Evolutionary conservation across 2,797 vertebrate genomes (phyloP), one percentile per base, ranked within the genome.

Genomic region (Hippoglossus hippoglossus): DNA sequence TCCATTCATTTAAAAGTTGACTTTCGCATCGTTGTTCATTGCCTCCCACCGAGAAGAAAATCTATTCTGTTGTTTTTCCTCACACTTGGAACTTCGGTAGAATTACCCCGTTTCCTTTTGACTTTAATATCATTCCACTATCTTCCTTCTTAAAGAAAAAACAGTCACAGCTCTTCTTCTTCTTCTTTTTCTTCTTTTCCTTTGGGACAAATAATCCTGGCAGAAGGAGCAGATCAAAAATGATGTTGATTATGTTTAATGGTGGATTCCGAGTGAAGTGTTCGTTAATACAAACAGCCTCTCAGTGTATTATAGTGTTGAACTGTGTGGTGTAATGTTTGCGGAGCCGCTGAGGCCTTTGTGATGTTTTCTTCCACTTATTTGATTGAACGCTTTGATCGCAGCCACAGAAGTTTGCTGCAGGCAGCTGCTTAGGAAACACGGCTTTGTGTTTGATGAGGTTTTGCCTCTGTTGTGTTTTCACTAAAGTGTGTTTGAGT

Each of bases 341-440:
- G 66, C 56, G 39, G 73, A 80, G 71, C 81, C 18, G 18, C 47
- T 6, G 51, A 83, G 64, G 59, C 25, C 67, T 65, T 79, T 87
- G 81, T 88, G 74, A 90, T 75, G 78, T 87, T 81, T 81, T 75
- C 74, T 69, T 86, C 74, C 88, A 87, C 89, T 92, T 88, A 84
- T 89, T 90, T 91, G 90, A 87, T 90, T 91, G 82, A 87, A 73
- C 3, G 73, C 90, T 93, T 92, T 91, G 90, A 93, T 91, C 85
- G 73, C 24, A 1, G 39, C 66, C 63, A 63, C 84, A 84, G 63
- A 86, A 59, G 75, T 67, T 75, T 74, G 77, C 81, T 81, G 64
- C 71, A 74, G 67, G 87, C 77, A 24, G 71, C 68, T 75, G 74
- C 65, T 82, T 63, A 58, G 62, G 63, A 83, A 60, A 66, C 51